phyloP scores from a whole-genome alignment of 92 coral and sea anemone species.

The Epizoanthus scotinus region DNA sequence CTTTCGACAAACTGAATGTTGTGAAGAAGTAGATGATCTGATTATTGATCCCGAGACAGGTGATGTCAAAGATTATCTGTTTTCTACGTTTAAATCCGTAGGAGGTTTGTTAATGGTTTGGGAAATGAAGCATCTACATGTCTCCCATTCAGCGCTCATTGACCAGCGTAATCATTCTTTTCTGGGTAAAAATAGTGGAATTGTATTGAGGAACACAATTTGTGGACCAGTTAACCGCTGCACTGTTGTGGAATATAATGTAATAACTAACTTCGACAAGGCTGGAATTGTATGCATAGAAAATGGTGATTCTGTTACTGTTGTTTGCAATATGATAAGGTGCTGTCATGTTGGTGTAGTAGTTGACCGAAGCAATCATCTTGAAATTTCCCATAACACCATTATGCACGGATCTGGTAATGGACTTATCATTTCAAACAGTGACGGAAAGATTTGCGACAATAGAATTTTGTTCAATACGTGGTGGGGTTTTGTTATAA shows the following conservation, averaged over 20 bases:
- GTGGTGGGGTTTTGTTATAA: slow-evolving; percentile 24
- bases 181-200: not conserved
- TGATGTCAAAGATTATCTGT: not conserved
- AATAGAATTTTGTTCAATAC: not conserved
- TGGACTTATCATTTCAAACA: not conserved
- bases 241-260: not conserved
- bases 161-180: not conserved
- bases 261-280: not conserved
- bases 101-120: not conserved
- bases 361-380: not conserved
- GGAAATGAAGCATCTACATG: not conserved
- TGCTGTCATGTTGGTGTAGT: too few relatives aligned
- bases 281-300: not conserved
- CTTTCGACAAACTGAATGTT: not conserved
- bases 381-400: not conserved
- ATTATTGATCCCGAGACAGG: not conserved
- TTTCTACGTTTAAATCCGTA: not conserved
- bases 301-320: not conserved
- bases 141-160: not conserved
- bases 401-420: not conserved
- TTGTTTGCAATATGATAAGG: not conserved
- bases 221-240: not conserved
- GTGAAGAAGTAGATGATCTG: too few relatives aligned
- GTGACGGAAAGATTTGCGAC: not conserved
- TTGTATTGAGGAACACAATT: not conserved